Percentiles rank a stretch among this genome's conserved stretches.
These are phyloP conservation scores for Leptodactylus fallax DNA, from an alignment of 2,797 vertebrate species.

Conservation along the genomic window DNA sequence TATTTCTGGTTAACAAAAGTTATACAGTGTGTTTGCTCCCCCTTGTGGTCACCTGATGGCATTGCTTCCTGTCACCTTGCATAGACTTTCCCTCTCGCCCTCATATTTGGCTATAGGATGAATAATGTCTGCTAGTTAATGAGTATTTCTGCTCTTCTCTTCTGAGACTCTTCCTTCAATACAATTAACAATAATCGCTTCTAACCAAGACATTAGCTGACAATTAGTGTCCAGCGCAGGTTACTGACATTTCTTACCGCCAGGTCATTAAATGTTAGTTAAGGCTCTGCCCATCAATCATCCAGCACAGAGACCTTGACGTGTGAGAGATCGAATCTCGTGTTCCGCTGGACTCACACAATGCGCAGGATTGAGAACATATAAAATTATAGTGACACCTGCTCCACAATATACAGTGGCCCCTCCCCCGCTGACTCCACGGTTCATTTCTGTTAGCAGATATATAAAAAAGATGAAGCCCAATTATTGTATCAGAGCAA, in stretches of 20 bases:
- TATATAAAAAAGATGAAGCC: too few species aligned
- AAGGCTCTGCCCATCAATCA: slow-evolving; percentile 43
- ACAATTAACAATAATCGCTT: slow-evolving; percentile 57
- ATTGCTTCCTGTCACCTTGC: background rate
- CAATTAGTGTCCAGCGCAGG: slow-evolving; percentile 38
- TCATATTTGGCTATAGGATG: background rate
- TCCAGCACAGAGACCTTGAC: slow-evolving; percentile 3
- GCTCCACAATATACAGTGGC: background rate
- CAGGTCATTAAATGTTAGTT: slow-evolving; percentile 47
- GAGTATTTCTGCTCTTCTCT: slow-evolving; percentile 10
- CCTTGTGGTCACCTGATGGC: background rate
- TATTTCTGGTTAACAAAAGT: too few species aligned
- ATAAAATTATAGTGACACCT: slow-evolving; percentile 51
- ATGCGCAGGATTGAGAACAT: too few species aligned
- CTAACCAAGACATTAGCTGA: slow-evolving; percentile 45
- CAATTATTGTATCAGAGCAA: slow-evolving; percentile 35
- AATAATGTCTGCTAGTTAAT: slow-evolving; percentile 43
- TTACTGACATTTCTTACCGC: background rate
- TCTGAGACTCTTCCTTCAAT: slow-evolving; percentile 20
- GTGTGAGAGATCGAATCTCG: slow-evolving; percentile 6
- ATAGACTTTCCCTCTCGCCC: background rate
- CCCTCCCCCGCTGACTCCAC: too few species aligned
- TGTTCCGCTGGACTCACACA: too few species aligned
- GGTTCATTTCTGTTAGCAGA: background rate
- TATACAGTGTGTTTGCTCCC: background rate